Base-by-base conservation (phyloP, 2,113 vertebrate species). In the Thryonomys swinderianus region DNA sequence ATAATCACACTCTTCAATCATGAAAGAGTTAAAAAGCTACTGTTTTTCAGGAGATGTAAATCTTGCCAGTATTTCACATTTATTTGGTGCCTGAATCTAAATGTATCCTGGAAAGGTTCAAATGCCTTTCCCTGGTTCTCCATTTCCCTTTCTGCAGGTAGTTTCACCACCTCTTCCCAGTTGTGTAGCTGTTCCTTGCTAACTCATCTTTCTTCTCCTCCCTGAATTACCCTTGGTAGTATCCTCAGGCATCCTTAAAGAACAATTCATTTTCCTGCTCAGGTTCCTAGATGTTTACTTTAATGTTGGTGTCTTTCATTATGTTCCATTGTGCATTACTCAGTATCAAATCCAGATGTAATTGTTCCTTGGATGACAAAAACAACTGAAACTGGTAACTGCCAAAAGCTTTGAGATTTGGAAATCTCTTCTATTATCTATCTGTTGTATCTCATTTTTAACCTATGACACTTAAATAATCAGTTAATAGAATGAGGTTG, bases 371-470 rank as follows among this genome's bases (percentile, higher is more conserved):
- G 30, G 9, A 51, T 61, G 53, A 32, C 27, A 48, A 76, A 30
- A 48, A 45, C 27, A 67, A 91, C 45, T 53, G 42, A 86, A 86
- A 66, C 30, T 85, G 27, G 34, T 91, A 83, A 89, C 57, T 69
- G 42, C 8, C 7, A 18, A 95, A 95, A 86, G 85, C 11, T 89
- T 61, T 53, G 30, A 57, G 10, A 87, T 62, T 92, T 92, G n/a
- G 45, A 95, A 84, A 53, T 30, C 7, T 76, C 51, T 55, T 17
- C 66, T 57, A 42, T 45, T 2, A 48, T 69, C 30, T 23, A 13
- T 55, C 55, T 40, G 20, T 85, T 21, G 76, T 78, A 12, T 74
- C 5, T 73, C n/a, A n/a, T 84, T 93, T 81, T 86, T 83, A 73
- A 67, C 6, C 27, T 37, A 62, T n/a, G 11, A 40, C 62, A 73